Base-by-base conservation (phyloP, 1,140 invertebrate genomes). In the Propsilocerus akamusi region DNA sequence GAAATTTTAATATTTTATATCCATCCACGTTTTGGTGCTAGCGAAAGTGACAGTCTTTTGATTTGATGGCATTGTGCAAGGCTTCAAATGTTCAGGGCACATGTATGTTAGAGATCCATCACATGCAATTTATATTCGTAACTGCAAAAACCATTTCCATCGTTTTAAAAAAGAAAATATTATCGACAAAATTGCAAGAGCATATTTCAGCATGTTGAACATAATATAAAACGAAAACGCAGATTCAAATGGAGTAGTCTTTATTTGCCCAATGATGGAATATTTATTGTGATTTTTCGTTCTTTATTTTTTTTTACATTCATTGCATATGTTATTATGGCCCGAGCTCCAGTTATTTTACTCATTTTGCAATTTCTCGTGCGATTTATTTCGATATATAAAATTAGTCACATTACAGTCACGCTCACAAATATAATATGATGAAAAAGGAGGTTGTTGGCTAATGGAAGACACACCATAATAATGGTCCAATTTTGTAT, bases 331-430 rank as follows among this genome's bases (percentile, higher is more conserved):
- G 34, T 41, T 41, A 41, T 41, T 41, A 41, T 41, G 14, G 34
- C 34, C 34, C 22, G 14, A 20, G 4, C 34, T 41, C 34, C 34
- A 41, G 2, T 20, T 41, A 14, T 20, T 41, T 6, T 20, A n/a
- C 22, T 17, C 34, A 8, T 41, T 20, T 22, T n/a, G 28, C 11
- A 30, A 30, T 41, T 41, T 8, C 28, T 30, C 34, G 34, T 20
- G 34, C 17, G 5, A 41, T 20, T n/a, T 14, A 20, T 17, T 11
- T 11, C 10, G n/a, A 20, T 20, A 41, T 41, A 41, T 41, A 41
- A 41, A 41, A 41, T 41, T 41, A 41, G 34, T 41, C 34, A 41
- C 34, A 41, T 41, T 41, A 41, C 34, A 20, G 34, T 41, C 34
- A 41, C 10, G 10, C 10, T 30, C 10, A 8, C 28, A 30, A 11